Evolutionary conservation across 2,113 vertebrate species (phyloP).

Genomic region (Montifringilla adamsi): DNA sequence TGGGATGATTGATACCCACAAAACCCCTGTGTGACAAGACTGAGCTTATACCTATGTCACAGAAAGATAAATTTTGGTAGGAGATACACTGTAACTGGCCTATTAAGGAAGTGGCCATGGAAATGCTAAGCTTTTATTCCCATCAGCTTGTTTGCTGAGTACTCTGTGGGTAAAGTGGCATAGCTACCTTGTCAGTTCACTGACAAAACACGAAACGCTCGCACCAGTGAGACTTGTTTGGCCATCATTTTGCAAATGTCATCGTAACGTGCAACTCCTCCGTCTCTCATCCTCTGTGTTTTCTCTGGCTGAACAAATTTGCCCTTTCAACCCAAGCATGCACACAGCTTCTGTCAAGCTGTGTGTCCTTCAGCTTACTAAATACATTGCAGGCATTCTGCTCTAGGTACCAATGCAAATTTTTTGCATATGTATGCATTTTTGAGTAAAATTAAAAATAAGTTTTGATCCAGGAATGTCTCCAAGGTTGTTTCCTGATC

Average conservation of each 20-base stretch:
- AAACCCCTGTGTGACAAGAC: background rate
- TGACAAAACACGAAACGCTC: background rate
- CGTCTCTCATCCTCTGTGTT: background rate
- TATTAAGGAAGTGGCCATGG: background rate
- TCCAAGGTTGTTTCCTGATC: background rate
- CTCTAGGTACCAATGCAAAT: background rate
- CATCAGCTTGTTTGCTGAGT: background rate
- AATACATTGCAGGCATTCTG: background rate
- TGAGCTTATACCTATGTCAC: background rate
- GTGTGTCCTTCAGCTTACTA: background rate
- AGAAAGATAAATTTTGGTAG: background rate
- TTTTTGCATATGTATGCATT: background rate
- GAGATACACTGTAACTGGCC: accelerated
- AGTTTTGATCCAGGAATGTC: background rate
- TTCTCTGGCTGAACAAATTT: background rate
- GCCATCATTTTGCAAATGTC: background rate
- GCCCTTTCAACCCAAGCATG: background rate
- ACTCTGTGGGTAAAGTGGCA: background rate
- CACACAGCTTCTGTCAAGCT: background rate
- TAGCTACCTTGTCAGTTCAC: background rate
- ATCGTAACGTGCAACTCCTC: background rate
- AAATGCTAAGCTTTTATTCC: background rate
- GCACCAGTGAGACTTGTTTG: background rate
- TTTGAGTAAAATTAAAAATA: background rate
- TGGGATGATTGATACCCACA: background rate